Evolutionary conservation across 2,113 vertebrate genomes (phyloP), one percentile per base, ranked within the genome.

Genomic region (Cebidichthys violaceus): DNA sequence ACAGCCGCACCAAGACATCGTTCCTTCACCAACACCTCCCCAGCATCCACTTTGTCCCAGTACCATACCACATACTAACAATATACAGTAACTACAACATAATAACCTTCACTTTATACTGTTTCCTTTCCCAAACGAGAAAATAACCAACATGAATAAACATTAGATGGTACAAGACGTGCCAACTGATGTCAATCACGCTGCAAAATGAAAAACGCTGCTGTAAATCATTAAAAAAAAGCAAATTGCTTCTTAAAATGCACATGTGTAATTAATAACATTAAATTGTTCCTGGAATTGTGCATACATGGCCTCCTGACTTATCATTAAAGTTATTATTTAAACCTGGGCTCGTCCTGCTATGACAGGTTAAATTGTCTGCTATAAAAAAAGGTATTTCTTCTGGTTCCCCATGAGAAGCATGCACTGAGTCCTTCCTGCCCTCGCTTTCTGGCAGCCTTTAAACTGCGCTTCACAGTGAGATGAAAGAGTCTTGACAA

Each of bases 401-500:
- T 41, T 79, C 24, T 75, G 64, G 29, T 65, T 70, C n/a, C 52
- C 69, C 10, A 65, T 6, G 4, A 77, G 55, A 15, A 64, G 79
- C n/a, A n/a, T 13, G 47, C 37, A 39, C 41, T 45, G 15, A 52
- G 14, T 45, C 18, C 70, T 70, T 41, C 8, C 10, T 29, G 45
- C 15, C 61, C 45, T 75, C 29, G 37, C 47, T 71, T 70, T 35
- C 41, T 52, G 43, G 10, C 78, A 52, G 67, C n/a, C 60, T 67
- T 80, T 62, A 82, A 87, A 66, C 57, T 54, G 9, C 2, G 31
- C 57, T 11, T 70, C 60, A 74, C 39, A 68, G 39, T 66, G 61
- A 85, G 71, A 83, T 61, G 52, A 88, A 82, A 69, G 45, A 75
- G 52, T 64, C 77, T 60, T 73, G 82, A 81, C 15, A 74, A 15